These are phyloP conservation scores for Tinamus major DNA, from an alignment of 2,797 vertebrate genomes.

Conservation along the genomic window DNA sequence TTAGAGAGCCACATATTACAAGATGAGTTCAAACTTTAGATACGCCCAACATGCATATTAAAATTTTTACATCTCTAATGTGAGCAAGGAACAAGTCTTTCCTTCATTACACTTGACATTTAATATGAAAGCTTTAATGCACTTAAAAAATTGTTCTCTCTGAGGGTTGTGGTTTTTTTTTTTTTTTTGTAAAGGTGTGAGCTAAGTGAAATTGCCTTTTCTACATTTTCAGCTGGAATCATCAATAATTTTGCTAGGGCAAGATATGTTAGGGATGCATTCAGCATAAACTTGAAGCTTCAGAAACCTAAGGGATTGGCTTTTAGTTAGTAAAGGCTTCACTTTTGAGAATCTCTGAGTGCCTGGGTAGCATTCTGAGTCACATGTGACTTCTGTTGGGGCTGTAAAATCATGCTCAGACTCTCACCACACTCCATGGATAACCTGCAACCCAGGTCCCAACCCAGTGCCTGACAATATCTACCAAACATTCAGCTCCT, in stretches of 20 bases:
- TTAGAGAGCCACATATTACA: neutral
- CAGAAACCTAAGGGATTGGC: neutral
- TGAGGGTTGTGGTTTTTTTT: too few relatives aligned
- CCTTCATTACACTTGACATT: constrained; percentile 42
- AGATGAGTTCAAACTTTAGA: constrained; percentile 57
- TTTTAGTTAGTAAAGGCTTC: neutral
- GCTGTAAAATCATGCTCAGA: neutral
- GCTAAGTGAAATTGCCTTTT: constrained; percentile 62
- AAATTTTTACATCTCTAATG: neutral
- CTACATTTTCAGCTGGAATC: constrained; percentile 46
- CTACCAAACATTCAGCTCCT: neutral
- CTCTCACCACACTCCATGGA: neutral
- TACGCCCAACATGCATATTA: neutral
- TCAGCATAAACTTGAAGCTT: neutral
- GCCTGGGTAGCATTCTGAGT: neutral
- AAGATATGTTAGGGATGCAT: neutral
- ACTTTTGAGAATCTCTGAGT: neutral
- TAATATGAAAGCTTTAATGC: constrained; percentile 41
- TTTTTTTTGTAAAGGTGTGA: neutral
- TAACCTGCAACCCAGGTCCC: neutral
- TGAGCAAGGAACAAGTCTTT: neutral
- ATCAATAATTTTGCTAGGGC: neutral
- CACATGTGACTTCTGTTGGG: rapidly evolving
- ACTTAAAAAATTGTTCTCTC: too few relatives aligned
- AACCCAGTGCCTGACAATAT: neutral